These are phyloP conservation scores for Phycodurus eques DNA, from an alignment of 2,113 vertebrate species.

Conservation along the genomic window DNA sequence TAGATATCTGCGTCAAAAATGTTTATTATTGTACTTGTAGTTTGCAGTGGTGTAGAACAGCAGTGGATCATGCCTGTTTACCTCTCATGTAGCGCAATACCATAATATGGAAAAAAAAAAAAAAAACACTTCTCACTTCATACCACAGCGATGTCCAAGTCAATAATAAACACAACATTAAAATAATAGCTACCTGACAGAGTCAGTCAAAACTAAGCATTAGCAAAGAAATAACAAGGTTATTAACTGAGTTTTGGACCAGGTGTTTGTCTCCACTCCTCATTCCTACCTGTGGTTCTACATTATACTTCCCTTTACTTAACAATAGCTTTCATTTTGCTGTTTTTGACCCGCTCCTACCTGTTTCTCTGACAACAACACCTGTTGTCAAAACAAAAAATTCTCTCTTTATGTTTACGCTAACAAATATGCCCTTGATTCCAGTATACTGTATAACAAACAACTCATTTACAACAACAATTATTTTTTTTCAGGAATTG, in stretches of 20 bases:
- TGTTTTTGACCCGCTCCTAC: background rate
- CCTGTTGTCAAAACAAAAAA: conserved; percentile 6
- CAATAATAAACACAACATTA: too few species aligned
- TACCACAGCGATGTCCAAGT: too few species aligned
- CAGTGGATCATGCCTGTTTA: too few species aligned
- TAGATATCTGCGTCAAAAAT: too few species aligned
- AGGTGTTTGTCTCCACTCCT: conserved; percentile 19
- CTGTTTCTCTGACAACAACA: conserved; percentile 5
- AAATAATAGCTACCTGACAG: too few species aligned
- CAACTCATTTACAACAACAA: too few species aligned
- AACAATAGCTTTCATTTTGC: conserved; percentile 21
- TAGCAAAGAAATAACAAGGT: conserved; percentile 4
- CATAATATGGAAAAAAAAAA: too few species aligned
- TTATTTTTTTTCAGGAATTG: too few species aligned
- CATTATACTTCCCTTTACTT: conserved; percentile 25
- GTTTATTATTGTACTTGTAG: too few species aligned
- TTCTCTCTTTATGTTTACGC: background rate
- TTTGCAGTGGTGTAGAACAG: too few species aligned
- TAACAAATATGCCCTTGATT: background rate
- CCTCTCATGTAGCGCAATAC: too few species aligned
- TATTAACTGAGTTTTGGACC: background rate
- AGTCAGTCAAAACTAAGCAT: background rate
- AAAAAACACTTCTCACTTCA: too few species aligned
- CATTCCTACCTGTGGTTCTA: background rate
- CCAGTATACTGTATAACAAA: background rate